phyloP scores from a whole-genome alignment of 2,113 vertebrate genomes.

The Lagopus muta region DNA sequence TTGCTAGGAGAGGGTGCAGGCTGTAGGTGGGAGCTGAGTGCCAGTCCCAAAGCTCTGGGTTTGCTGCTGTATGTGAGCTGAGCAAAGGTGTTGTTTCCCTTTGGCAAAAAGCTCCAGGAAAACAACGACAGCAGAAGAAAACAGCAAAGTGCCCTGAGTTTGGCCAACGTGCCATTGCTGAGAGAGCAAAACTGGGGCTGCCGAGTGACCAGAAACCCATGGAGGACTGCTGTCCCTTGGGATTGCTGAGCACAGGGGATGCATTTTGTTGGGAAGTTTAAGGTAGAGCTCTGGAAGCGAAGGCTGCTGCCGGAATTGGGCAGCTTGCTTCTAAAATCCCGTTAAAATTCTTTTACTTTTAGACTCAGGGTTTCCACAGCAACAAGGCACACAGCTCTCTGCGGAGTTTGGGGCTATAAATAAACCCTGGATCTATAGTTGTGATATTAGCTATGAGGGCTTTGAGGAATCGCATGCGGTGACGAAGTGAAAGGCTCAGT shows the following conservation, averaged over 20 bases:
- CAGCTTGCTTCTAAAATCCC: neutral
- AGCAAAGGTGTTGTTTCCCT: neutral
- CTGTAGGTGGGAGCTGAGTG: neutral
- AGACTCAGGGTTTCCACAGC: constrained; percentile 69
- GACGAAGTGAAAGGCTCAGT: neutral
- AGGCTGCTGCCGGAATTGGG: neutral
- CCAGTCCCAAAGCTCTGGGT: neutral
- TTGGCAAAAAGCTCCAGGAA: neutral
- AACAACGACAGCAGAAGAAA: fast-evolving
- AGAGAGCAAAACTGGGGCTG: neutral
- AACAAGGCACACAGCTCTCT: constrained; percentile 72
- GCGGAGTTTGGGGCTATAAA: constrained; percentile 76
- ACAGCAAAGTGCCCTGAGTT: neutral
- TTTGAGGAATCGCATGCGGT: constrained; percentile 1
- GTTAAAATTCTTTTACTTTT: neutral
- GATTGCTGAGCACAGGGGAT: neutral
- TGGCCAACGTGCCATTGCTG: neutral
- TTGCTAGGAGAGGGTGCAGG: neutral
- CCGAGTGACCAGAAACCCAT: neutral
- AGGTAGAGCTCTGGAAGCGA: neutral
- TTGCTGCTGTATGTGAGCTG: fast-evolving
- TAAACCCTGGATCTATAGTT: constrained; percentile 66
- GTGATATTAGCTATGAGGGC: constrained; percentile 48
- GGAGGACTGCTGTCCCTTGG: neutral
- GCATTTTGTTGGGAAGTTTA: neutral